These are phyloP conservation scores for Falcunculus frontatus DNA, from an alignment of 2,113 vertebrate genomes.

Conservation along the genomic window DNA sequence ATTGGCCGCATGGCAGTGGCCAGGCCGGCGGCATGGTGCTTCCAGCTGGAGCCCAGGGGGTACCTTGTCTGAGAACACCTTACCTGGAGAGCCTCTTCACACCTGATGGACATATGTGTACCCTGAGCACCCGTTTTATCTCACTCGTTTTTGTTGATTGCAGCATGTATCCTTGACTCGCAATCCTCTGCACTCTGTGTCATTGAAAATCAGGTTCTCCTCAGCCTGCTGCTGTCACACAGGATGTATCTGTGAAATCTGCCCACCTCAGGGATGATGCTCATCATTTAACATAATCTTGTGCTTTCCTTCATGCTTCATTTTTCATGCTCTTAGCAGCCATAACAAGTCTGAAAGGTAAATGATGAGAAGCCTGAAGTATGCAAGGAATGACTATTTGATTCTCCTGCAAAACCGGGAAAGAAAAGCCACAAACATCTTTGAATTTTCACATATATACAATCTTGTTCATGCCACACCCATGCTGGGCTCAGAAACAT, in stretches of 20 bases:
- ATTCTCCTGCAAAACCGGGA: background rate
- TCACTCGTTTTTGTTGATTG: background rate
- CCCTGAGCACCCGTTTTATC: background rate
- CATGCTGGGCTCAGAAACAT: background rate
- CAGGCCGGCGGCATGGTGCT: background rate
- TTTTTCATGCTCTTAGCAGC: background rate
- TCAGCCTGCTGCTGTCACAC: background rate
- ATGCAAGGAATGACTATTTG: background rate
- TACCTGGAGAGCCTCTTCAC: background rate
- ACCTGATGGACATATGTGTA: accelerated
- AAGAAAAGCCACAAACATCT: background rate
- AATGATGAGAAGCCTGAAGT: background rate
- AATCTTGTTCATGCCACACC: background rate
- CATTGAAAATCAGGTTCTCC: background rate
- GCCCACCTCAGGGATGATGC: background rate
- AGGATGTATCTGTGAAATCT: background rate
- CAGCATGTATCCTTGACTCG: background rate
- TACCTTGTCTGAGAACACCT: accelerated
- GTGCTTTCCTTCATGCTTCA: background rate
- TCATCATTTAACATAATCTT: background rate
- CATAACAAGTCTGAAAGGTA: background rate
- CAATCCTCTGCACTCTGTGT: background rate
- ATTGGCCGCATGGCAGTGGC: accelerated
- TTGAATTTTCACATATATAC: background rate
- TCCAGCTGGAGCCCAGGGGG: background rate